Evolutionary conservation across 2,113 vertebrate species (phyloP), one percentile per base, ranked within the genome.

Genomic region (Percopsis transmontana): DNA sequence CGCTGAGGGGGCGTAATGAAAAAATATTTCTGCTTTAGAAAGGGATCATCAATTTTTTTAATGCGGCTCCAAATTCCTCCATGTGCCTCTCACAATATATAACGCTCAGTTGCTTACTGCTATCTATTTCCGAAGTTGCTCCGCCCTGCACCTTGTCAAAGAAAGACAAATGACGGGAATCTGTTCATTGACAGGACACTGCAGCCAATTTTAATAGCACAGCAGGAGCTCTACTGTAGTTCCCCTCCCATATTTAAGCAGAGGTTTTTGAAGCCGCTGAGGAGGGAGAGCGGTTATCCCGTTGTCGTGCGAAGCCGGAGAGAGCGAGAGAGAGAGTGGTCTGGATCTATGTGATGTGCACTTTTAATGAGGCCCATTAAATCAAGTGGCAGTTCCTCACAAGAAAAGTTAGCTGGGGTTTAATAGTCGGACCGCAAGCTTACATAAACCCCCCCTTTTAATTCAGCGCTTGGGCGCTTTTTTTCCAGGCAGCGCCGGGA

Each of bases 291-390:
- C 80, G 75, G 85, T 88, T 87, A 88, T 85, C 74, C 84, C 68
- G 72, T 83, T 88, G 84, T 78, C 67, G 81, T 81, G 83, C 86
- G 85, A 87, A 82, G 82, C 68, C 51, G 77, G 68, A 74, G 80
- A 61, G 62, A 88, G 80, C 56, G 77, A 33, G 27, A 33, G 27
- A n/a, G 50, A 21, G 51, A 20, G 51, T 13, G 19, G 76, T 86
- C 72, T 77, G 79, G 76, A 83, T 86, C 83, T 80, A 64, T 90
- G 83, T 89, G 90, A 89, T 90, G 86, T 88, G 85, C 86, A 88
- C 87, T 86, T 91, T 91, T 92, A 91, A 91, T 91, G 85, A 92
- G 90, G 83, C 87, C 88, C 82, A 89, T 92, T 91, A 91, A 92
- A 92, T 87, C 71, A 90, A 89, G 85, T 90, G 90, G 90, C 87